phyloP scores from a whole-genome alignment of 2,113 vertebrate genomes.

The Etheostoma cragini region DNA sequence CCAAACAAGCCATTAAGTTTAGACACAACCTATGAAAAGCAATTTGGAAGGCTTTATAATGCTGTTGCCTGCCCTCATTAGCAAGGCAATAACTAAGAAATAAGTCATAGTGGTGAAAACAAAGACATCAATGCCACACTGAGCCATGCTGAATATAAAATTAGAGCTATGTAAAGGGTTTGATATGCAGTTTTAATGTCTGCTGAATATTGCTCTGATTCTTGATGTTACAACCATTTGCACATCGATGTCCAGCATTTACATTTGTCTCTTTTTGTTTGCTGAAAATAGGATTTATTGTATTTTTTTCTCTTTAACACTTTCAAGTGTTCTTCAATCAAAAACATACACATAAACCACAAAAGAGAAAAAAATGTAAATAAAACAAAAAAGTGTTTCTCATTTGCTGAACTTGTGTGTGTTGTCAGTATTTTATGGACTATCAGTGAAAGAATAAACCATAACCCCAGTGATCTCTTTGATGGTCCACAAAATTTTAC shows the following conservation, averaged over 20 bases:
- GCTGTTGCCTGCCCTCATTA: constrained; percentile 14
- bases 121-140: constrained; percentile 18
- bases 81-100: constrained; percentile 24
- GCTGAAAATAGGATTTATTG: neutral
- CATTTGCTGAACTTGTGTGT: constrained; percentile 6
- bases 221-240: neutral
- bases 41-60: constrained; percentile 24
- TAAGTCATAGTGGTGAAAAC: constrained; percentile 41
- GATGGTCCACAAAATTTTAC: constrained; percentile 53
- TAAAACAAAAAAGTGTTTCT: neutral
- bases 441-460: constrained; percentile 31
- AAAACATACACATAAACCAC: neutral
- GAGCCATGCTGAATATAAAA: constrained; percentile 8
- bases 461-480: constrained; percentile 33
- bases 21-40: constrained; percentile 36
- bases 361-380: neutral
- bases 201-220: neutral
- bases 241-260: neutral
- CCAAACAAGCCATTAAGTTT: constrained; percentile 56
- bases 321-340: neutral
- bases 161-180: neutral
- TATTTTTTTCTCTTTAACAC: neutral
- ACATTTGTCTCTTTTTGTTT: neutral
- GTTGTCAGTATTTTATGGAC: constrained; percentile 38
- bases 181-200: neutral